A percentile compares a stretch with the other conserved stretches of the same genome.
phyloP scores from a whole-genome alignment of 2,888 invertebrate species.

The Gordius sp. region DNA sequence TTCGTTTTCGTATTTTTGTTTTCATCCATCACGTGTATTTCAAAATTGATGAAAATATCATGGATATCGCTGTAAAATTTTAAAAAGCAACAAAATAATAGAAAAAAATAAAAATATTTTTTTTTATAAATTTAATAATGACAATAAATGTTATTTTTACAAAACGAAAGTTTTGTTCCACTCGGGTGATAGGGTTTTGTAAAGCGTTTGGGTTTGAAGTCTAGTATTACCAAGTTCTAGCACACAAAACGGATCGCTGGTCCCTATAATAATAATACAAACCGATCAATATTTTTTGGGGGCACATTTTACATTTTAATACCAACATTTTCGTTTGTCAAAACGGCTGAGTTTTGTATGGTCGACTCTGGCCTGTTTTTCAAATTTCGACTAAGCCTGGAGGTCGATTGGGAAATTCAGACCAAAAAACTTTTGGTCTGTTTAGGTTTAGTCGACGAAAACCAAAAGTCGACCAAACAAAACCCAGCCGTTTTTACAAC shows the following conservation, averaged over 20 bases:
- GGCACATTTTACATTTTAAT: too few relatives aligned
- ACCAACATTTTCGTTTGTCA: too few relatives aligned
- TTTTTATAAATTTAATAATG: constrained; percentile 28
- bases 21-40: constrained; percentile 84
- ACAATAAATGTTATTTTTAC: constrained; percentile 35
- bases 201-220: constrained; percentile 88
- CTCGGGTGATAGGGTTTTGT: constrained; percentile 73
- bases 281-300: too few relatives aligned
- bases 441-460: too few relatives aligned
- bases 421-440: too few relatives aligned
- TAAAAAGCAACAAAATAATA: constrained; percentile 15
- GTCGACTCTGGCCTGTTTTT: too few relatives aligned
- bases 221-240: constrained; percentile 73
- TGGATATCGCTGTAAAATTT: constrained; percentile 33
- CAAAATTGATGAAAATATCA: constrained; percentile 73
- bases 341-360: too few relatives aligned
- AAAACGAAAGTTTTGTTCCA: constrained; percentile 98
- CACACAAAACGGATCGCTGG: constrained; percentile 94
- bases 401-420: too few relatives aligned
- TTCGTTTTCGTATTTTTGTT: constrained; percentile 79
- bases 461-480: too few relatives aligned
- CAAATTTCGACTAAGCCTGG: too few relatives aligned
- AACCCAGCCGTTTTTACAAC: too few relatives aligned
- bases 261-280: too few relatives aligned
- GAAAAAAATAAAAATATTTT: constrained; percentile 40